Percentiles rank a stretch among this genome's conserved stretches.
These are phyloP conservation scores for Dipus sagitta DNA, from an alignment of 2,797 vertebrate genomes.

Conservation along the genomic window DNA sequence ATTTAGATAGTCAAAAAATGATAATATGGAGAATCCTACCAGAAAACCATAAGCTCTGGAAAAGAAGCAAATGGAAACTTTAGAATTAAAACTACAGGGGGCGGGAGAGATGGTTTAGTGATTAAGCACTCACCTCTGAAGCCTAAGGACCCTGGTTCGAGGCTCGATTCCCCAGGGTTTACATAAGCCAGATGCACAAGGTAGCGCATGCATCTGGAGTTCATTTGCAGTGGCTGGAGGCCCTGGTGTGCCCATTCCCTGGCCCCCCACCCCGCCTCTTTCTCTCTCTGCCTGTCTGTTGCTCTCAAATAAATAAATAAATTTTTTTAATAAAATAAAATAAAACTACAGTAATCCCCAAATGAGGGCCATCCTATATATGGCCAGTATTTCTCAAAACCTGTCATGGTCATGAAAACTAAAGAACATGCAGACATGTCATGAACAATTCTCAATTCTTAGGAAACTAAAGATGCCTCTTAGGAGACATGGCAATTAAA, in stretches of 20 bases:
- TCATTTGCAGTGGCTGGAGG: too few relatives aligned
- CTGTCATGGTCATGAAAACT: neutral
- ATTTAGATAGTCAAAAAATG: neutral
- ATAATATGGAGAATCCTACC: neutral
- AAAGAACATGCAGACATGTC: neutral
- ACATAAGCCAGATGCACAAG: too few relatives aligned
- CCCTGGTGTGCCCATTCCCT: too few relatives aligned
- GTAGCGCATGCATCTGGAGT: too few relatives aligned
- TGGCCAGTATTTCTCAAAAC: neutral
- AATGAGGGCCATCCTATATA: neutral
- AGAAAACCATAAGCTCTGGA: neutral
- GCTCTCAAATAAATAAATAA: neutral
- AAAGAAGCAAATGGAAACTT: neutral
- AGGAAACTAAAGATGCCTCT: neutral
- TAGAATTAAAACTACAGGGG: neutral
- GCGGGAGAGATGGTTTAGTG: too few relatives aligned
- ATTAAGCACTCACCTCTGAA: too few relatives aligned
- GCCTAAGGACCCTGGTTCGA: too few relatives aligned
- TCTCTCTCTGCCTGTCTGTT: too few relatives aligned
- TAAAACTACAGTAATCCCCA: neutral
- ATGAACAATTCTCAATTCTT: neutral
- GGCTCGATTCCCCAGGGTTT: too few relatives aligned
- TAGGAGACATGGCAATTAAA: neutral
- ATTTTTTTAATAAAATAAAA: too few relatives aligned
- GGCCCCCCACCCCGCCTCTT: too few relatives aligned